Evolutionary conservation across 2,888 invertebrate genomes (phyloP).

Genomic region (Unio delphinus): DNA sequence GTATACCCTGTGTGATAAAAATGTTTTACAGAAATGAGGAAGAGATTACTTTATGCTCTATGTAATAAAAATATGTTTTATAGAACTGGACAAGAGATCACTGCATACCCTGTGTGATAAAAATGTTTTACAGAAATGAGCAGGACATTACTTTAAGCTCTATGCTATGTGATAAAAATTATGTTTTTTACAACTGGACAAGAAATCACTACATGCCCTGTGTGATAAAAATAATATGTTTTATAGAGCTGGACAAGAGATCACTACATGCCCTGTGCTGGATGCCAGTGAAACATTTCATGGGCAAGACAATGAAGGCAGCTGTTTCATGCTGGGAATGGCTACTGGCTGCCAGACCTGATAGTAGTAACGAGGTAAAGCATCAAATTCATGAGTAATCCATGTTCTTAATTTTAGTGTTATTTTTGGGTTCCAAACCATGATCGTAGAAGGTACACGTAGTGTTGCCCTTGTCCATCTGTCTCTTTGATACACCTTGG

Average conservation of each 20-base stretch:
- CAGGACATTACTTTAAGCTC: too few species aligned
- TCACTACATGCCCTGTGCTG: constrained; percentile 89
- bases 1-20: too few species aligned
- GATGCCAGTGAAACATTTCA: constrained; percentile 91
- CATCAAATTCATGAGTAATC: too few species aligned
- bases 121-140: constrained; percentile 64
- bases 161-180: constrained; percentile 71
- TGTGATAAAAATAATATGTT: neutral
- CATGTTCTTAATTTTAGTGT: too few species aligned
- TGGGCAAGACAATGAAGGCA: constrained; percentile 88
- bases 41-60: constrained; percentile 84
- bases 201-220: too few species aligned
- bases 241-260: constrained; percentile 75
- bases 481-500: too few species aligned
- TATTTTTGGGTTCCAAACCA: too few species aligned
- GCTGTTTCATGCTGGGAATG: constrained; percentile 99
- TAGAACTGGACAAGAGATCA: too few species aligned
- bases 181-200: too few species aligned
- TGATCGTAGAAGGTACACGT: too few species aligned
- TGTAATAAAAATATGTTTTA: constrained; percentile 73
- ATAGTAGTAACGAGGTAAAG: constrained; percentile 86
- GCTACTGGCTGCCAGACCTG: constrained; percentile 93
- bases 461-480: too few species aligned
- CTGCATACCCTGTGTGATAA: too few species aligned
- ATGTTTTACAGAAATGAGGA: constrained; percentile 64